Conservation (phyloP, 35 echinoderm and acorn worm species). For the Patiria miniata region DNA sequence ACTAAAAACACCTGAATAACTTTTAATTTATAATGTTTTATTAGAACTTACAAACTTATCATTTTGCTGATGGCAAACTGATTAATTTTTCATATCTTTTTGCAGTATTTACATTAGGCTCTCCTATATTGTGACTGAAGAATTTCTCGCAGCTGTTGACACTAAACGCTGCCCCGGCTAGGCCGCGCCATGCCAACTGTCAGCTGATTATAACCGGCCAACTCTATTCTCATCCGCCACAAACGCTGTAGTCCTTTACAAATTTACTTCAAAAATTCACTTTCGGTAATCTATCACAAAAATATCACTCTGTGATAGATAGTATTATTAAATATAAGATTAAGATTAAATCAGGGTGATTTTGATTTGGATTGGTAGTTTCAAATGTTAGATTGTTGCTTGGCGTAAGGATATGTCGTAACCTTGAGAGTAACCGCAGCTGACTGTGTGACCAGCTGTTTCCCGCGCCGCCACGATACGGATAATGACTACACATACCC, state of each 20-base stretch:
- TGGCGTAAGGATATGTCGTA: slow-evolving; percentile 8
- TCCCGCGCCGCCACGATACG: slow-evolving; percentile 25
- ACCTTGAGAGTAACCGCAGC: slow-evolving; percentile 18
- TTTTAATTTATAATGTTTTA: neutral
- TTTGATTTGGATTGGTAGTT: neutral
- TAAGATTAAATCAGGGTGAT: no score
- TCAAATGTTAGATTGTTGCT: neutral
- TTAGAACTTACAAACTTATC: no score
- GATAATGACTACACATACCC: slow-evolving; percentile 19
- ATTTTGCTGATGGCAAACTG: neutral
- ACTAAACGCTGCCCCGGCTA: neutral
- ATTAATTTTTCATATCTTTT: neutral
- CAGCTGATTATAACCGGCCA: slow-evolving; percentile 5
- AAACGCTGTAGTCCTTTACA: slow-evolving; percentile 21
- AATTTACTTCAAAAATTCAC: neutral
- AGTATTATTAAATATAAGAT: no score
- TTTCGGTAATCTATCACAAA: neutral
- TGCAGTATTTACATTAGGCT: neutral
- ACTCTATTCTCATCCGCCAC: slow-evolving; percentile 14
- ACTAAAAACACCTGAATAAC: neutral
- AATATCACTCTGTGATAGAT: no score
- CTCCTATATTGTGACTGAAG: neutral
- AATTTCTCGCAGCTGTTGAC: slow-evolving; percentile 24
- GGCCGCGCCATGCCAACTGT: slow-evolving; percentile 31
- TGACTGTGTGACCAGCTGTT: slow-evolving; percentile 28